phyloP scores from a whole-genome alignment of 2,797 vertebrate species.

The Emys orbicularis region DNA sequence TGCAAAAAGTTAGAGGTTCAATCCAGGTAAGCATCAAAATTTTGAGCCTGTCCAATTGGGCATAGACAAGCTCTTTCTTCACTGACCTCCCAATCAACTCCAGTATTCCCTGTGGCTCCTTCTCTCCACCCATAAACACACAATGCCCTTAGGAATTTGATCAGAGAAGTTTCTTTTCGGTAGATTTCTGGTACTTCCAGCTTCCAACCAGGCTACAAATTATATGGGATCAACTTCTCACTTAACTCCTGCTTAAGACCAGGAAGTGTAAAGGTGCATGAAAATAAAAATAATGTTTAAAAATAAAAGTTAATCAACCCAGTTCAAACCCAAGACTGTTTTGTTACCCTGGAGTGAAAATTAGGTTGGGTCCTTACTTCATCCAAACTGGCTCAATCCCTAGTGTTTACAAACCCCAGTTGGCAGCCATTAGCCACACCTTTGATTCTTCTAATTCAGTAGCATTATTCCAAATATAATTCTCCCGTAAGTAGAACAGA shows the following conservation, averaged over 20 bases:
- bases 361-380: slow-evolving; percentile 26
- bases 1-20: not conserved
- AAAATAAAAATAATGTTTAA: slow-evolving; percentile 24
- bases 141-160: slow-evolving; percentile 9
- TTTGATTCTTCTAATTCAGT: slow-evolving; percentile 54
- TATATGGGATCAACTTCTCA: not conserved
- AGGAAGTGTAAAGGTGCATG: not conserved
- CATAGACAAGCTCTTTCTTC: slow-evolving; percentile 25
- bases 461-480: slow-evolving; percentile 60
- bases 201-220: slow-evolving; percentile 25
- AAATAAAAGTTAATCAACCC: slow-evolving; percentile 50
- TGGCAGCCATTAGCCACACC: slow-evolving; percentile 55
- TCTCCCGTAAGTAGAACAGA: slow-evolving; percentile 71
- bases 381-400: slow-evolving; percentile 30
- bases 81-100: slow-evolving; percentile 42
- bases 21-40: slow-evolving; percentile 35
- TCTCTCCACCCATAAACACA: slow-evolving; percentile 7
- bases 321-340: slow-evolving; percentile 18
- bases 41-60: slow-evolving; percentile 42
- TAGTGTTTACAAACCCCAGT: slow-evolving; percentile 62
- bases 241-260: slow-evolving; percentile 22
- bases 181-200: not conserved
- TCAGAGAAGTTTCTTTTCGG: slow-evolving; percentile 20
- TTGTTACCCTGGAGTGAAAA: slow-evolving; percentile 29
- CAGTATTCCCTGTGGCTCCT: slow-evolving; percentile 47